Percentiles rank a stretch among this genome's conserved stretches.
These are phyloP conservation scores for Lypha dubia DNA, from an alignment of 2,888 invertebrate genomes.

Conservation along the genomic window DNA sequence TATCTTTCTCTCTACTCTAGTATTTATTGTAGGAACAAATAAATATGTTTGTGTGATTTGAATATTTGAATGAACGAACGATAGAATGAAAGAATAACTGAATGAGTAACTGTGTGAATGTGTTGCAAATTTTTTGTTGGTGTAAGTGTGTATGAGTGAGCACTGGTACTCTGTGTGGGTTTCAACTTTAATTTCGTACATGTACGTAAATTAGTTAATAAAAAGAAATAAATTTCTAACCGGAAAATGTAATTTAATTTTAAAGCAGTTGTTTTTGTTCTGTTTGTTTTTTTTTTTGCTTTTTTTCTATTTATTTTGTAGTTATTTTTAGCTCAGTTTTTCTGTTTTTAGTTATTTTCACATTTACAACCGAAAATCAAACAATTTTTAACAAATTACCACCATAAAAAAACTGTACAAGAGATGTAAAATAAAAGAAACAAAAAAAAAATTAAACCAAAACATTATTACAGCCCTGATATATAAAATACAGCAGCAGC, in stretches of 20 bases:
- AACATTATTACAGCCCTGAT: slow-evolving; percentile 29
- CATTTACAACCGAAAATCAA: slow-evolving; percentile 58
- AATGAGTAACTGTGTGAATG: neutral
- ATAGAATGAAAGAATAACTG: neutral
- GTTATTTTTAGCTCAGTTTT: neutral
- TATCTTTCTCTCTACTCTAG: neutral
- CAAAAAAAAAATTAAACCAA: no score
- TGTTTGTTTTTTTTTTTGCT: neutral
- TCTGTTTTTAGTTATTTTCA: slow-evolving; percentile 10
- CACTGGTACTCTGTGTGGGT: slow-evolving; percentile 15
- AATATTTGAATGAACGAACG: slow-evolving; percentile 4
- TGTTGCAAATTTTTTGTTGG: neutral
- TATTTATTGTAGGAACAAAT: neutral
- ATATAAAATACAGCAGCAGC: slow-evolving; percentile 25
- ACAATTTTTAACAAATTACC: slow-evolving; percentile 60
- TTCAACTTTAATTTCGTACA: slow-evolving; percentile 52
- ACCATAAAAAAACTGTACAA: slow-evolving; percentile 46
- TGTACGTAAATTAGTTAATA: slow-evolving; percentile 50
- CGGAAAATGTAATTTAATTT: slow-evolving; percentile 59
- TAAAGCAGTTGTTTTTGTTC: slow-evolving; percentile 5
- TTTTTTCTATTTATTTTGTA: neutral
- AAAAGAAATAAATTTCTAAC: slow-evolving; percentile 45
- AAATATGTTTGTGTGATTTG: neutral
- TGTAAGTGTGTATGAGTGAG: neutral
- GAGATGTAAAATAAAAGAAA: slow-evolving; percentile 4